Conservation (phyloP, 2,113 vertebrate genomes). For the Zosterops japonicus region DNA sequence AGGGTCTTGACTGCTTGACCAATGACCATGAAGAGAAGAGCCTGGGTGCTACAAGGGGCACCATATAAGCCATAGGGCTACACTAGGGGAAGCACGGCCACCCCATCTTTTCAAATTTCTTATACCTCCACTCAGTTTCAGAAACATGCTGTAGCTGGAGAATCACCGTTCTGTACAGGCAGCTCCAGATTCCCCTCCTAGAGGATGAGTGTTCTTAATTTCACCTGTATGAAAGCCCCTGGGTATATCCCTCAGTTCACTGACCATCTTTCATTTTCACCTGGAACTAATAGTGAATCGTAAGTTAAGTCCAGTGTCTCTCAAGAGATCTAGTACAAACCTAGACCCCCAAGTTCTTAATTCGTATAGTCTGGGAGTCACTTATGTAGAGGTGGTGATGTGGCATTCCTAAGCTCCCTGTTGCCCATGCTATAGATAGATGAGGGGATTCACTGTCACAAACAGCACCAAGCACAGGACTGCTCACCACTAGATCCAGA, state of each 20-base stretch:
- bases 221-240: not conserved
- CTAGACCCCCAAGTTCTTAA: not conserved
- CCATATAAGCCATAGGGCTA: not conserved
- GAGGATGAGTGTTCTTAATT: not conserved
- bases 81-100: not conserved
- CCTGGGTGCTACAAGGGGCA: not conserved
- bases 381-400: not conserved
- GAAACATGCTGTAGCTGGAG: not conserved
- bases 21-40: not conserved
- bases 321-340: not conserved
- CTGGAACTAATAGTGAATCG: not conserved
- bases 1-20: not conserved
- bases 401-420: not conserved
- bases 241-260: not conserved
- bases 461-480: not conserved
- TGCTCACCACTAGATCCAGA: not conserved
- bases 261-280: not conserved
- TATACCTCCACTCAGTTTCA: not conserved
- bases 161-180: not conserved
- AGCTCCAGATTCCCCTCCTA: not conserved
- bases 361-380: not conserved
- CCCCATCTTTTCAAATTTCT: not conserved
- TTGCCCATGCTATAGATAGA: not conserved
- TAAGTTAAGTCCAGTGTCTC: not conserved
- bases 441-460: not conserved